Base-by-base conservation (phyloP, 2,797 vertebrate genomes). In the Pangasius sanitwongsei region DNA sequence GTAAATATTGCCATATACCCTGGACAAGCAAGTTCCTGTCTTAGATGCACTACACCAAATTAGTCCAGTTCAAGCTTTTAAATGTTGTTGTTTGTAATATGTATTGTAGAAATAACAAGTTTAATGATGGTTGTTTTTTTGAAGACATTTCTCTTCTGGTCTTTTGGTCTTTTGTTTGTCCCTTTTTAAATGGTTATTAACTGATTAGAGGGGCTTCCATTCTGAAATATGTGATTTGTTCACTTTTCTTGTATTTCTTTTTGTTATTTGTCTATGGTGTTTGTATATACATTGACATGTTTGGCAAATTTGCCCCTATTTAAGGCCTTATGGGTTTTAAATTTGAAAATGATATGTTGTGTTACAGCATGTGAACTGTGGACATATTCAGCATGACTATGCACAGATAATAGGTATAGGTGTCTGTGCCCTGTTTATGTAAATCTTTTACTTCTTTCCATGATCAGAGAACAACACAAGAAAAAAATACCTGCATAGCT, bases 301-400 rank as follows among this genome's bases (percentile, higher is more conserved):
- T 89, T 89, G 89, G n/a, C 92, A 89, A 91, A 81, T 92, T 77
- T 91, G 37, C 86, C 91, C 92, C 92, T 89, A 89, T 91, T 92
- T 84, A 86, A 75, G 89, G 84, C 90, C 89, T 90, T 89, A 87
- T 87, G 85, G 87, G 87, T 86, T 92, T 94, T 93, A 91, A 84
- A 91, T 94, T 92, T 41, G 91, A 86, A 92, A 92, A 88, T n/a
- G 90, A 77, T 34, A 88, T 93, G 88, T 93, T 91, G 91, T 83
- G 86, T 91, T 94, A 92, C 83, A 95, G 96, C 96, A 97, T 97
- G 97, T 95, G 93, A 95, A 91, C 90, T 80, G 93, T 95, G 92
- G 96, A 94, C 96, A 95, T 94, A 93, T 94, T 89, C 92, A 87
- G 96, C 96, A 93, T 93, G 96, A 96, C 96, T 96, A 96, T 96